These are phyloP conservation scores for Enteromius argenteus DNA, from an alignment of 2,797 vertebrate species.

Conservation along the genomic window DNA sequence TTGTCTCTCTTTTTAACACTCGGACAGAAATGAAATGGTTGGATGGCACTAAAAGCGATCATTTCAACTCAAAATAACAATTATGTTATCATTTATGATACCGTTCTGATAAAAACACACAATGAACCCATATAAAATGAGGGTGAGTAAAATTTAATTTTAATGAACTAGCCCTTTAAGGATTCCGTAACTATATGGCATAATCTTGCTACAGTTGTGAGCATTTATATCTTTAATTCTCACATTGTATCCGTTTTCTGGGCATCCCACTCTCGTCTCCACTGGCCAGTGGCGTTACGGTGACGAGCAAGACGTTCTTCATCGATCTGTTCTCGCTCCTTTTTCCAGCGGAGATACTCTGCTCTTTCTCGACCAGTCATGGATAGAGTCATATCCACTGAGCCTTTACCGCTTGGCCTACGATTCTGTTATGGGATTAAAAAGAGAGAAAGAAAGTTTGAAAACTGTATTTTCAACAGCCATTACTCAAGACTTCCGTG, in stretches of 20 bases:
- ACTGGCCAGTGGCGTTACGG: conserved; percentile 91
- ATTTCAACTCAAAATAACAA: not conserved
- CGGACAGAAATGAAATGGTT: not conserved
- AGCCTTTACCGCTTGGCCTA: conserved; percentile 70
- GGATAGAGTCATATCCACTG: conserved; percentile 90
- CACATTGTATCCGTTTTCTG: conserved; percentile 90
- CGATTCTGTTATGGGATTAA: conserved; percentile 66
- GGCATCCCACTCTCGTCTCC: conserved; percentile 92
- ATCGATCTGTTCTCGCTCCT: conserved; percentile 91
- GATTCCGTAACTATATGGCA: not conserved
- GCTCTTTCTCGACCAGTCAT: conserved; percentile 93
- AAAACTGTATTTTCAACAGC: not conserved
- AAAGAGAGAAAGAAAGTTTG: not conserved
- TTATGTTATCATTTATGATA: not conserved
- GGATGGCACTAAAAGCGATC: not conserved
- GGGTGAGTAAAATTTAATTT: not conserved
- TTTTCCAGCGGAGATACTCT: conserved; percentile 93
- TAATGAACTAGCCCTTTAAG: conserved; percentile 2
- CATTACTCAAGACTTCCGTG: not conserved
- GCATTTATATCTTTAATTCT: conserved; percentile 45
- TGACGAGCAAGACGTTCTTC: conserved; percentile 90
- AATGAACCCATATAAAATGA: not conserved
- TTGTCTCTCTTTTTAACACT: not conserved
- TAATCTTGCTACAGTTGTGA: not conserved
- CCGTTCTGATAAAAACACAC: not conserved